Conservation (phyloP, 2,113 vertebrate species). For the Corythaixoides concolor region DNA sequence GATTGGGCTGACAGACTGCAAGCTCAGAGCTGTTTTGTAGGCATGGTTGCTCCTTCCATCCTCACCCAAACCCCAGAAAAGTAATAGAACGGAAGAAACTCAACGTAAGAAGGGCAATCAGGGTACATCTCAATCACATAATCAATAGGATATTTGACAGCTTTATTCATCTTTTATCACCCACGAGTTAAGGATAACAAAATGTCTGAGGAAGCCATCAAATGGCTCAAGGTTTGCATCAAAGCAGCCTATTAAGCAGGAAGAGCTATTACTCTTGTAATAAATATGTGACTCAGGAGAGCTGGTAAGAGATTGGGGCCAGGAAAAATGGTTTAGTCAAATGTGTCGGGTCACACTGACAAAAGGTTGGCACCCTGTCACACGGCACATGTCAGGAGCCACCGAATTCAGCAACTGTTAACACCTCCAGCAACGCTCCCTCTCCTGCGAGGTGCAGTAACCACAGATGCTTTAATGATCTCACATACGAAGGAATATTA, state of each 20-base stretch:
- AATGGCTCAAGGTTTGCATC: background rate
- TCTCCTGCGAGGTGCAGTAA: background rate
- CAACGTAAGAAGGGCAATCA: background rate
- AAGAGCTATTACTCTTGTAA: background rate
- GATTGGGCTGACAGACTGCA: background rate
- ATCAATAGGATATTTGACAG: constrained; percentile 43
- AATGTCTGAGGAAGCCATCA: constrained; percentile 2
- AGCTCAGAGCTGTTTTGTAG: background rate
- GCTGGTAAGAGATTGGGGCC: background rate
- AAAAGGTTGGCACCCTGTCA: background rate
- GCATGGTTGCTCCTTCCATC: background rate
- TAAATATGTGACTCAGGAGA: background rate
- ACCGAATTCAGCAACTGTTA: background rate
- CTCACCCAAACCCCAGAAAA: background rate
- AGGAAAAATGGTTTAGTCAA: constrained; percentile 17
- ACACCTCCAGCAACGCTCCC: background rate
- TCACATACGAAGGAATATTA: background rate
- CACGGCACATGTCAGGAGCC: background rate
- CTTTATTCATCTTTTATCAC: constrained; percentile 53
- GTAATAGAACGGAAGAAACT: background rate
- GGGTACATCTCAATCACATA: constrained; percentile 13
- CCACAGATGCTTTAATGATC: background rate
- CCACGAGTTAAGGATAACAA: background rate
- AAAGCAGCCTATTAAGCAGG: background rate
- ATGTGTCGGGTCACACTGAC: background rate